A percentile compares a stretch with the other conserved stretches of the same genome.
phyloP scores from a whole-genome alignment of 2,797 vertebrate species.

The Micropoecilia bifurca region DNA sequence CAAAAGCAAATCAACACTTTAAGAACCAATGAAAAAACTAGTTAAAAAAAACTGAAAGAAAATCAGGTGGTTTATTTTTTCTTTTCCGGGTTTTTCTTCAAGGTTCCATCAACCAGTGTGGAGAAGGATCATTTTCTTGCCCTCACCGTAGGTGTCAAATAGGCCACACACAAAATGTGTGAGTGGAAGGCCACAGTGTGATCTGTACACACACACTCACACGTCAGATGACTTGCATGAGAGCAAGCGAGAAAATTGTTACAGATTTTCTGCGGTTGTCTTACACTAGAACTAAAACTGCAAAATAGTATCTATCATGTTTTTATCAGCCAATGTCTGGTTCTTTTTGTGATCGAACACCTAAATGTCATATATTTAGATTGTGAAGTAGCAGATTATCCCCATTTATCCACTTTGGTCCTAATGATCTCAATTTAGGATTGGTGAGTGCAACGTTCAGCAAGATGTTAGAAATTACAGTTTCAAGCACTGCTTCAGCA shows the following conservation, averaged over 20 bases:
- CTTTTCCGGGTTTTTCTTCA: constrained; percentile 77
- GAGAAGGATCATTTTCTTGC: constrained; percentile 69
- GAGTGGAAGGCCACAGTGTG: constrained; percentile 19
- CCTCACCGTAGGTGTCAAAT: constrained; percentile 67
- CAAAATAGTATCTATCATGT: not conserved
- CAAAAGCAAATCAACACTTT: constrained; percentile 48
- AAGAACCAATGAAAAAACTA: constrained; percentile 24
- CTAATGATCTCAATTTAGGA: not conserved
- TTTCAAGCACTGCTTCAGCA: not conserved
- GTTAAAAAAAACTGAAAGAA: constrained; percentile 14
- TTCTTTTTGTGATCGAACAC: not conserved
- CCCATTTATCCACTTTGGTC: not conserved
- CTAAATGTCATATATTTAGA: not conserved
- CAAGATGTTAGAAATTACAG: not conserved
- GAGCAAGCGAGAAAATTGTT: constrained; percentile 43
- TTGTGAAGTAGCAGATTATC: not conserved
- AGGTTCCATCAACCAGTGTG: constrained; percentile 72
- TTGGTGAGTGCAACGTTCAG: not conserved
- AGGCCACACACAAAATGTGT: constrained; percentile 71
- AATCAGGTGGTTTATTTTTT: constrained; percentile 73
- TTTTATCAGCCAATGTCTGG: not conserved
- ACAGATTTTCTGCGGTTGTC: constrained; percentile 17
- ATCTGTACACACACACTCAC: constrained; percentile 24
- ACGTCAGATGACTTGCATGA: constrained; percentile 35
- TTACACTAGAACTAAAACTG: not conserved